These are phyloP conservation scores for Drosophila kuntzei DNA, from an alignment of 2,888 invertebrate genomes.

Conservation along the genomic window DNA sequence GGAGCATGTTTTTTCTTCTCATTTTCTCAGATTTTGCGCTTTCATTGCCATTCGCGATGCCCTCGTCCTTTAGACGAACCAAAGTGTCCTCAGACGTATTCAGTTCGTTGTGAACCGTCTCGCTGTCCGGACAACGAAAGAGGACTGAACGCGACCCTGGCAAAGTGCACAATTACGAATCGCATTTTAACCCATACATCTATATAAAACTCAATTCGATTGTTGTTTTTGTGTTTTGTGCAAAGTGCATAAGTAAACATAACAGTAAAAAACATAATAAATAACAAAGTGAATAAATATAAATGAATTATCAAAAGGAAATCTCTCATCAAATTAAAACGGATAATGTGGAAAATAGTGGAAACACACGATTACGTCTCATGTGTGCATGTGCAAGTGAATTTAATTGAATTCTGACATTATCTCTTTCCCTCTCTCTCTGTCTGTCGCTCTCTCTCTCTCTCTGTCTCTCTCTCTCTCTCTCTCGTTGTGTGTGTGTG, in stretches of 20 bases:
- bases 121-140: conserved; percentile 69
- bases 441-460: not conserved
- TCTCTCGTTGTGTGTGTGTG: conserved; percentile 1
- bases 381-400: conserved; percentile 24
- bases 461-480: not conserved
- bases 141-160: conserved; percentile 24
- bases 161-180: conserved; percentile 25
- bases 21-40: conserved; percentile 47
- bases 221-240: conserved; percentile 17
- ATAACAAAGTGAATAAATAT: conserved; percentile 8
- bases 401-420: conserved; percentile 30
- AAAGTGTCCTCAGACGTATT: conserved; percentile 48
- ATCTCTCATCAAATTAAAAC: conserved; percentile 7
- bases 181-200: conserved; percentile 5
- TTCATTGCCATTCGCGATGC: conserved; percentile 42
- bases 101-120: conserved; percentile 80
- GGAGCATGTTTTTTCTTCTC: conserved; percentile 37
- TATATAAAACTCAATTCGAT: conserved; percentile 13
- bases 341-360: conserved; percentile 18
- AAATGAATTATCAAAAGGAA: not conserved
- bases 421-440: conserved; percentile 9
- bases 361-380: conserved; percentile 20
- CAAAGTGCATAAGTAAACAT: conserved; percentile 26
- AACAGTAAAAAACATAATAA: conserved; percentile 16
- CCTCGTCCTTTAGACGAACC: conserved; percentile 62